Percentiles rank a stretch among this genome's conserved stretches.
phyloP scores from a whole-genome alignment of 2,888 invertebrate species.

The Parascotia fuliginaria region DNA sequence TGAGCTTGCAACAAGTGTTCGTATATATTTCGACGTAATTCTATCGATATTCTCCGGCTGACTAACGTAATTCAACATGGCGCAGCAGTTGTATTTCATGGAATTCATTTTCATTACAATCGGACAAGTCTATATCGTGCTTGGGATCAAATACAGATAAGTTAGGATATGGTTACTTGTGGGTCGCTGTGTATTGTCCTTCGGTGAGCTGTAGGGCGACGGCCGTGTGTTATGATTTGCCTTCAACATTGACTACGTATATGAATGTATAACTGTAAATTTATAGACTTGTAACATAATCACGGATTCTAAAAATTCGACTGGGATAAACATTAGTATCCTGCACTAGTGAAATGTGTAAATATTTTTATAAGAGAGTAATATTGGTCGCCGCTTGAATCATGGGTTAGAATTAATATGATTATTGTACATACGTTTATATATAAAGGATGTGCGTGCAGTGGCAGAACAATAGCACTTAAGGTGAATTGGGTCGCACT shows the following conservation, averaged over 20 bases:
- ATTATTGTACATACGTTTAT: slow-evolving; percentile 62
- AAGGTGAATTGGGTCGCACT: slow-evolving; percentile 55
- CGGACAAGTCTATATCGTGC: slow-evolving; percentile 73
- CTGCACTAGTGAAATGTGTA: slow-evolving; percentile 65
- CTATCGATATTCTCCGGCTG: slow-evolving; percentile 45
- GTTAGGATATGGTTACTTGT: slow-evolving; percentile 62
- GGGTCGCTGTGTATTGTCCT: slow-evolving; percentile 23
- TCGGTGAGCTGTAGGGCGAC: slow-evolving; percentile 31
- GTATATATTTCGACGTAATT: slow-evolving; percentile 46
- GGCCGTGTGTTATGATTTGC: slow-evolving; percentile 42
- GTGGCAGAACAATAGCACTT: slow-evolving; percentile 53
- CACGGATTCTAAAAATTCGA: slow-evolving; percentile 69
- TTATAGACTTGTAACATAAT: slow-evolving; percentile 65
- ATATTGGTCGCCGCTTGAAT: slow-evolving; percentile 56
- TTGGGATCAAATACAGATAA: slow-evolving; percentile 83
- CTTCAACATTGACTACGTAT: slow-evolving; percentile 40
- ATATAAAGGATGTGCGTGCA: slow-evolving; percentile 44
- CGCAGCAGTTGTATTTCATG: slow-evolving; percentile 33
- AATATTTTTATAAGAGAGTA: slow-evolving; percentile 64
- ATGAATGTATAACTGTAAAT: slow-evolving; percentile 40
- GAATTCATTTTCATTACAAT: slow-evolving; percentile 48
- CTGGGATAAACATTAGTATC: slow-evolving; percentile 61
- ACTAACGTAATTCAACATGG: slow-evolving; percentile 47
- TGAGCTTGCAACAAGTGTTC: slow-evolving; percentile 61
- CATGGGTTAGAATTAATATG: slow-evolving; percentile 54